Base-by-base conservation (phyloP, 2,113 vertebrate genomes). In the Daboia siamensis region DNA sequence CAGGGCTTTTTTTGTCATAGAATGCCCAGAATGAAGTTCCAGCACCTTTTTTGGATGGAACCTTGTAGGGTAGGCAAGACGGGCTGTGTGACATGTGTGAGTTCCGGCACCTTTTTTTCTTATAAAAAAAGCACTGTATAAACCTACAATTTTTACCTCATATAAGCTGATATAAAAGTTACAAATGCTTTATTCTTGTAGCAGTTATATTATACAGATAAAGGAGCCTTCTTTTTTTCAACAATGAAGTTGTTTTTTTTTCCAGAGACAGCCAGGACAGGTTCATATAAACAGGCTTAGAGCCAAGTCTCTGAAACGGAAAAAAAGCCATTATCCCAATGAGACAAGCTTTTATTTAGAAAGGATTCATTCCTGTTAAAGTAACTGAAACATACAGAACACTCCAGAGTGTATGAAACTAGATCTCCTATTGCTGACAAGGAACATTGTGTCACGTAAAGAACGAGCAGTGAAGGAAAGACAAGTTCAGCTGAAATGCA, bases 401-500 rank as follows among this genome's bases (percentile, higher is more conserved):
- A 88, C 57, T 92, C 54, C 0, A 44, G 57, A 46, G 48, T 86
- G 46, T 57, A 54, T 51, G n/a, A 59, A 89, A 33, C 21, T 39
- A 26, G 56, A 33, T 24, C 33, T 54, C 29, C 44, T 13, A 13
- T 55, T 88, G 55, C 52, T 88, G 55, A 33, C 3, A 23, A 59
- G 17, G 55, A 48, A 54, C 46, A 48, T 12, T 91, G 46, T n/a
- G 90, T 64, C 87, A 89, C 69, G 0, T 33, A 91, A 64, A 23
- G 21, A 23, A 86, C 4, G 1, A 84, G 1, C 52, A 69, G 11
- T 88, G 88, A 69, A 90, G 24, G 56, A 92, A 93, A 93, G 9
- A 51, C 91, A 64, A 94, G 88, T 23, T 91, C 87, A 59, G 52
- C 39, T 91, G 91, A 64, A 91, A 4, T 90, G 26, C 85, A 89